Percentiles rank a stretch among this genome's conserved stretches.
Conservation (phyloP, 2,797 vertebrate species). For the Sebastiscus tertius region DNA sequence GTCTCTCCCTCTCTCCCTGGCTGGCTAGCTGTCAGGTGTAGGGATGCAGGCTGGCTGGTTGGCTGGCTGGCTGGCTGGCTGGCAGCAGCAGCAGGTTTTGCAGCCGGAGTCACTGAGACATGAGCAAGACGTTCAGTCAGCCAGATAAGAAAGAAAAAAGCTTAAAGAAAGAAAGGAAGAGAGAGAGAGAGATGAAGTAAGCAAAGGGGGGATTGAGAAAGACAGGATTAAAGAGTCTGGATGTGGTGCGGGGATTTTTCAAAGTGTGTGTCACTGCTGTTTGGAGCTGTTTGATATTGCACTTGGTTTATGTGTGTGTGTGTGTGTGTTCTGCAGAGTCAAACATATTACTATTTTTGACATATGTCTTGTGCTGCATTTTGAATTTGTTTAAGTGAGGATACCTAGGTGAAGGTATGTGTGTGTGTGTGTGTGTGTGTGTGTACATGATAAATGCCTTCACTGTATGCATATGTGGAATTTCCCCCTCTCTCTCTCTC, state of each 20-base stretch:
- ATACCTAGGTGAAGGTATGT: not conserved
- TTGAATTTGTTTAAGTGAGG: constrained; percentile 12
- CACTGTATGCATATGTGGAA: constrained; percentile 24
- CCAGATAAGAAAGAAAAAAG: constrained; percentile 23
- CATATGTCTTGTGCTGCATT: constrained; percentile 1
- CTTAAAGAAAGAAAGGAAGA: not conserved
- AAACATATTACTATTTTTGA: constrained; percentile 34
- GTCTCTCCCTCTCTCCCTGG: constrained; percentile 7
- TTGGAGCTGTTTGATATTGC: constrained; percentile 54
- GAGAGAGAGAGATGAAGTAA: constrained; percentile 38
- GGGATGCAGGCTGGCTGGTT: constrained; percentile 3
- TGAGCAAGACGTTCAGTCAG: constrained; percentile 32
- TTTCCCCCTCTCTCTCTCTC: constrained; percentile 13
- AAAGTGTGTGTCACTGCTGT: constrained; percentile 52
- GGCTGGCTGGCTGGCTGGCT: constrained; percentile 10
- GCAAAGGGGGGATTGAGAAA: constrained; percentile 54
- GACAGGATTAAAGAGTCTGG: constrained; percentile 59
- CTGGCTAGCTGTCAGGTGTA: constrained; percentile 44
- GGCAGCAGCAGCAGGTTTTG: constrained; percentile 49
- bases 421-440: constrained; percentile 9
- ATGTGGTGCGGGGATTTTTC: constrained; percentile 61
- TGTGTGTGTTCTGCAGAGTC: constrained; percentile 9
- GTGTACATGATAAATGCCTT: constrained; percentile 22
- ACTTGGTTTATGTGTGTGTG: not conserved
- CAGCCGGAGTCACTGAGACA: constrained; percentile 25